Percentiles rank a stretch among this genome's conserved stretches.
Evolutionary conservation across 2,113 vertebrate genomes (phyloP).

Genomic region (Martes martes): DNA sequence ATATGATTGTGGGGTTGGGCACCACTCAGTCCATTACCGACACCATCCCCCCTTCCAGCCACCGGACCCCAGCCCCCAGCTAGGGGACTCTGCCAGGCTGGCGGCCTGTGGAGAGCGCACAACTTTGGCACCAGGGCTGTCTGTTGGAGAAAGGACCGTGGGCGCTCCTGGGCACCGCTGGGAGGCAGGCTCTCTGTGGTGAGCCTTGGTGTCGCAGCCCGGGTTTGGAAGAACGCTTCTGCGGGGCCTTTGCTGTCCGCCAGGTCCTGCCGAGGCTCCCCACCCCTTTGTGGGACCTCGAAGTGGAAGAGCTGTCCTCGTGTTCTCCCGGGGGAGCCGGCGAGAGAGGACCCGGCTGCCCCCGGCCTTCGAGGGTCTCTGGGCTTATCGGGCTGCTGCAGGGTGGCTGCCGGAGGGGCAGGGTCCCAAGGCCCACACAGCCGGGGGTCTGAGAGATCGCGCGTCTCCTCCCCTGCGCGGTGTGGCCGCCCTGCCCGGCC

Average conservation of each 20-base stretch:
- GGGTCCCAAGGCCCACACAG: not conserved
- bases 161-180: not conserved
- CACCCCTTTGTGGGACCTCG: not conserved
- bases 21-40: not conserved
- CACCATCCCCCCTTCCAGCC: not conserved
- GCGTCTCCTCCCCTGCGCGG: not conserved
- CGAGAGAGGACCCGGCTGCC: not conserved
- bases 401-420: not conserved
- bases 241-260: not conserved
- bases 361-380: not conserved
- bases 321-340: not conserved
- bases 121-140: too few species aligned
- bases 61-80: accelerated
- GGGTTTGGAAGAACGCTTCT: not conserved
- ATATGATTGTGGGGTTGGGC: too few species aligned
- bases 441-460: not conserved
- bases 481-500: not conserved
- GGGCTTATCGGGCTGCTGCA: not conserved
- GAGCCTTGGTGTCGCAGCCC: accelerated
- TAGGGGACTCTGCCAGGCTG: not conserved
- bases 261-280: not conserved
- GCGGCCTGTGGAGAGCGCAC: accelerated
- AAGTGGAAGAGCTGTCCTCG: accelerated
- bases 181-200: not conserved
- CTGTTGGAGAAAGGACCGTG: accelerated